phyloP scores from a whole-genome alignment of 2,113 vertebrate species.

The Melanostigma gelatinosum region DNA sequence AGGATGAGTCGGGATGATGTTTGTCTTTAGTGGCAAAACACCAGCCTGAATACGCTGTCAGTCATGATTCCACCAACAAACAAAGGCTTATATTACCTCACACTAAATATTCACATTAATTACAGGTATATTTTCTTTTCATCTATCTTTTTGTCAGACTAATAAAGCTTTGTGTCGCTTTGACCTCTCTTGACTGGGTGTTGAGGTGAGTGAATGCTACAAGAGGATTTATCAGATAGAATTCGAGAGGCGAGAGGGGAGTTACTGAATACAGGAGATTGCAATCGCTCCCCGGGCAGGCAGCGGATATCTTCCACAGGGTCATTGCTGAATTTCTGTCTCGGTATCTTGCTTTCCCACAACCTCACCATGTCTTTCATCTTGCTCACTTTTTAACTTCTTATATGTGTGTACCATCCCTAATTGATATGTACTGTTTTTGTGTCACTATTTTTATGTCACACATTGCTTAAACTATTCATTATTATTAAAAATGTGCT shows the following conservation, averaged over 20 bases:
- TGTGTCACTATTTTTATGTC: neutral
- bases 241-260: slow-evolving; percentile 45
- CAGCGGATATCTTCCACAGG: slow-evolving; percentile 18
- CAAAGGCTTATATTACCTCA: neutral
- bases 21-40: slow-evolving; percentile 20
- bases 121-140: neutral
- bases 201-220: slow-evolving; percentile 23
- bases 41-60: neutral
- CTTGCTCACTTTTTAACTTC: too few species aligned
- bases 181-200: slow-evolving; percentile 20
- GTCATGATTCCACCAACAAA: neutral
- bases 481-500: neutral
- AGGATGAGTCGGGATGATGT: slow-evolving; percentile 20
- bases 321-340: slow-evolving; percentile 19
- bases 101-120: neutral
- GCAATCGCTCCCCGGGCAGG: slow-evolving; percentile 20
- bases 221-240: slow-evolving; percentile 38
- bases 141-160: neutral
- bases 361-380: neutral
- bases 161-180: neutral
- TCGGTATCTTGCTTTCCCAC: neutral
- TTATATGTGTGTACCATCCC: neutral
- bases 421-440: neutral
- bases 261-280: slow-evolving; percentile 27
- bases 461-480: neutral